Base-by-base conservation (phyloP, 2,888 invertebrate species). In the Anthophora plumipes region DNA sequence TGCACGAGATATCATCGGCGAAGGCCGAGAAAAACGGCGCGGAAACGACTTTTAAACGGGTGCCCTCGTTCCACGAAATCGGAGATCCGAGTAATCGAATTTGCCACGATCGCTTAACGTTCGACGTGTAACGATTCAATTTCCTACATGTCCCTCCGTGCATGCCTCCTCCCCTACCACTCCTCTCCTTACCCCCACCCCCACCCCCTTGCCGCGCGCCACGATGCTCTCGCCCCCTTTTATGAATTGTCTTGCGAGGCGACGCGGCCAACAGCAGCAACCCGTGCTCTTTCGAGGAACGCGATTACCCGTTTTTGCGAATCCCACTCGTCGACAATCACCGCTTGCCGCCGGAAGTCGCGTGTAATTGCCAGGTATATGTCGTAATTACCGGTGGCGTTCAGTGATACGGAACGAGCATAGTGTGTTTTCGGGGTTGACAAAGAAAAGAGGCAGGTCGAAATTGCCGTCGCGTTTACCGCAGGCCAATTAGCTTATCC, bases 401-500 rank as follows among this genome's bases (percentile, higher is more conserved):
- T 17, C 48, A 61, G 59, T 67, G 77, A 67, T 68, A 75, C 74
- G 68, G n/a, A 31, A 46, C 54, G 7, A 37, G 43, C 52, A 63
- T 20, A 48, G 31, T 20, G 54, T 8, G 43, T 48, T 61, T 70
- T 54, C 22, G 54, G 54, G 64, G 69, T 76, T 79, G 79, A 76
- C 79, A 79, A n/a, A 76, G 69, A 70, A 60, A 66, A 11, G n/a
- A 66, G 25, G 31, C 11, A 25, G 25, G 31, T 70, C 81, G 68
- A 90, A 90, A 90, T 89, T 86, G 82, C 86, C 82, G 86, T 81
- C 84, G 77, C 85, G 80, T 83, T 82, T 71, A 77, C 75, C 57
- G 78, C 82, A 78, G 64, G 82, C 83, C 88, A 89, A 90, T 91
- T 90, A 88, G 88, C 78, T 76, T 85, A 78, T 82, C 80, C 75